phyloP scores from a whole-genome alignment of 2,113 vertebrate species.

The Anguilla rostrata region DNA sequence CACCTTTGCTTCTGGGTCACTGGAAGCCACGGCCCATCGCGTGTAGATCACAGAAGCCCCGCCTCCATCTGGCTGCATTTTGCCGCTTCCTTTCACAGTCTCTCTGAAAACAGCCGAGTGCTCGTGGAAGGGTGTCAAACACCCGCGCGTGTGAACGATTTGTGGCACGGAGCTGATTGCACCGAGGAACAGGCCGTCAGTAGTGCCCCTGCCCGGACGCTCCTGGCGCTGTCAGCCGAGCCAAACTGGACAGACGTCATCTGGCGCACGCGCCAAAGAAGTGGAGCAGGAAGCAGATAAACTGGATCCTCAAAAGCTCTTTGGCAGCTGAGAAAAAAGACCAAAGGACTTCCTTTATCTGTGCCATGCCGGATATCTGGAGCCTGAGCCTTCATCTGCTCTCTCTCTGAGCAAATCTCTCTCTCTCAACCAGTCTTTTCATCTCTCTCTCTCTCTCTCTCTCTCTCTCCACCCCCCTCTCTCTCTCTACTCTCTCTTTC shows the following conservation, averaged over 20 bases:
- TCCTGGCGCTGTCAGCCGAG: slow-evolving; percentile 49
- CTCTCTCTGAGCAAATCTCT: background rate
- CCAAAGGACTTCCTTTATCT: slow-evolving; percentile 53
- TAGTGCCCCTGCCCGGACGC: background rate
- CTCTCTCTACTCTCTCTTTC: background rate
- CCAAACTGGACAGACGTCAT: slow-evolving; percentile 64
- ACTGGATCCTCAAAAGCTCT: slow-evolving; percentile 64
- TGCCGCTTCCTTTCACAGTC: background rate
- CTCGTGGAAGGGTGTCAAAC: background rate
- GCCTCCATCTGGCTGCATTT: background rate
- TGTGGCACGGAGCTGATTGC: background rate
- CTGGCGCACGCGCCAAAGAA: slow-evolving; percentile 57
- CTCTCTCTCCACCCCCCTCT: slow-evolving; percentile 24
- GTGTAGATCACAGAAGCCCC: background rate
- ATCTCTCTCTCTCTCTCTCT: slow-evolving; percentile 41
- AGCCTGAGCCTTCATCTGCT: background rate
- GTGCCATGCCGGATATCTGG: slow-evolving; percentile 44
- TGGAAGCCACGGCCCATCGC: background rate
- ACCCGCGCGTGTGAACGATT: background rate
- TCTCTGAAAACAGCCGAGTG: background rate
- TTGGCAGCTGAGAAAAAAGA: slow-evolving; percentile 64
- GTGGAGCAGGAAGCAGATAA: slow-evolving; percentile 59
- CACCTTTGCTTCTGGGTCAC: background rate
- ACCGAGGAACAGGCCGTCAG: slow-evolving; percentile 45
- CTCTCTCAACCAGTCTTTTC: slow-evolving; percentile 36